These are phyloP conservation scores for Saguinus oedipus DNA, from an alignment of 2,797 vertebrate species.

Conservation along the genomic window DNA sequence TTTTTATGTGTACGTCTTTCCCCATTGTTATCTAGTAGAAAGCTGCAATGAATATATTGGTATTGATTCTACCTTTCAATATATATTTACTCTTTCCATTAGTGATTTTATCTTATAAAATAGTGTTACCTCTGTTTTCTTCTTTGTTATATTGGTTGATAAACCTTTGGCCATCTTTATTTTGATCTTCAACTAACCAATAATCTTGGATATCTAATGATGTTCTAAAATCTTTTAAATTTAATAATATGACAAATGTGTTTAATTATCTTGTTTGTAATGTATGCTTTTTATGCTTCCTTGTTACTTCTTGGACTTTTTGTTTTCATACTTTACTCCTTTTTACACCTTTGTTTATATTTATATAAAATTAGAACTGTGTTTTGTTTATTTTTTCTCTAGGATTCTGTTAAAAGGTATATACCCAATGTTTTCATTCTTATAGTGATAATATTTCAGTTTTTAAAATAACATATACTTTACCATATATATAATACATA, in stretches of 20 bases:
- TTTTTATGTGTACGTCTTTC: neutral
- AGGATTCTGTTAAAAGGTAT: neutral
- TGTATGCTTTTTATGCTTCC: neutral
- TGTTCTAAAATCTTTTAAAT: neutral
- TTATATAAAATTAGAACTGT: neutral
- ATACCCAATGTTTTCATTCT: neutral
- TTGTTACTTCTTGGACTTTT: neutral
- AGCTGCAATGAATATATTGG: neutral
- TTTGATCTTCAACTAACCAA: neutral
- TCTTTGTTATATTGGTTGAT: neutral
- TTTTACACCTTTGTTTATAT: neutral
- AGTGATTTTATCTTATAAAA: neutral
- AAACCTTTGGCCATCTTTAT: neutral
- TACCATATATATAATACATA: neutral
- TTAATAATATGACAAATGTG: neutral
- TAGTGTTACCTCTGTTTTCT: neutral
- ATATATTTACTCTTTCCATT: neutral
- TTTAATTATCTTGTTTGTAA: neutral
- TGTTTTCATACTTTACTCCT: neutral
- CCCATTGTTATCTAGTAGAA: neutral
- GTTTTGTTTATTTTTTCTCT: neutral
- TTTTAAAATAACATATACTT: neutral
- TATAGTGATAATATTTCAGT: neutral
- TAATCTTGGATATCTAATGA: neutral
- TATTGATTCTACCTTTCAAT: neutral